Evolutionary conservation across 2,113 vertebrate species (phyloP).

Genomic region (Cynopterus brachyotis): DNA sequence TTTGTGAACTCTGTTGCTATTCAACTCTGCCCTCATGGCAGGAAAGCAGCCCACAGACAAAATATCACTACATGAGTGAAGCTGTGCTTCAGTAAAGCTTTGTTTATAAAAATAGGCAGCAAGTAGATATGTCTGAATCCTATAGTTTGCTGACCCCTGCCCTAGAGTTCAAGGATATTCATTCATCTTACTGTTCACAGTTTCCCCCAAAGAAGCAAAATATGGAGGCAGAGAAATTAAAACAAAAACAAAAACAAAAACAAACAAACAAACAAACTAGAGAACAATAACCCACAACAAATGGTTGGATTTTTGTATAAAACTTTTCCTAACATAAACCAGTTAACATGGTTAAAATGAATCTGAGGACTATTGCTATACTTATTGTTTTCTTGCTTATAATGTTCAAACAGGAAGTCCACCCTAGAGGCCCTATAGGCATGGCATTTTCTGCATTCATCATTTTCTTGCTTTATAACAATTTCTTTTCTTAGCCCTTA

Average conservation of each 20-base stretch:
- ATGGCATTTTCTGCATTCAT: constrained; percentile 17
- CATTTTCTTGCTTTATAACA: constrained; percentile 55
- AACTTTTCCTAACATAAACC: constrained; percentile 25
- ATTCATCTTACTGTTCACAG: background rate
- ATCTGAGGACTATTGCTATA: background rate
- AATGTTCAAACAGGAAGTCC: background rate
- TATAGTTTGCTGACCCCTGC: background rate
- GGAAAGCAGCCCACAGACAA: background rate
- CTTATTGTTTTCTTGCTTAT: constrained; percentile 40
- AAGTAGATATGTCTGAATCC: background rate
- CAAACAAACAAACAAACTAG: background rate
- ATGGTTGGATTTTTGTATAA: background rate
- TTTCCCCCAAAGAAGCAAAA: background rate
- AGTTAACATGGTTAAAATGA: background rate
- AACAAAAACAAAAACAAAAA: constrained; percentile 16
- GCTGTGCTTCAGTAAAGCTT: constrained; percentile 11
- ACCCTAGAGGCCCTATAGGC: background rate
- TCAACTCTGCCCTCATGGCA: background rate
- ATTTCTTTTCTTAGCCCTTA: constrained; percentile 59
- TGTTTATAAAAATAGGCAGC: constrained; percentile 3
- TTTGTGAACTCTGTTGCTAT: background rate
- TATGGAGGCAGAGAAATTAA: background rate
- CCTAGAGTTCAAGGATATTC: background rate
- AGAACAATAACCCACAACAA: background rate
- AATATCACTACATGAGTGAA: background rate